Evolutionary conservation across 2,888 invertebrate species (phyloP), one percentile per base, ranked within the genome.

Genomic region (Drosophila neoperkinsi): DNA sequence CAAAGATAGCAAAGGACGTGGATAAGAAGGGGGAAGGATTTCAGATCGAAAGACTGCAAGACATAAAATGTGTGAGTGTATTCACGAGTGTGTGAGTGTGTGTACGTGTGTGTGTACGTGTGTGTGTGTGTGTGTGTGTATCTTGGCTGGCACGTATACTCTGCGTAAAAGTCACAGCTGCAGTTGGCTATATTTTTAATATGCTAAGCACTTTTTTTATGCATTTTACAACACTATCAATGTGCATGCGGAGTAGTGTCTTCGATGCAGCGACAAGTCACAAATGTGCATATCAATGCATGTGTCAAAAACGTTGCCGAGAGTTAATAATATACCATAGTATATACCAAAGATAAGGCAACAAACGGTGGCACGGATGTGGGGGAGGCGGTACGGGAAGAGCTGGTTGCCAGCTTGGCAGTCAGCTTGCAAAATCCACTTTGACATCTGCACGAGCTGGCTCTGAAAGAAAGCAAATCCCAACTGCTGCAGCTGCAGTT

Each of bases 161-260:
- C 33, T 60, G 56, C 69, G 49, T 53, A 31, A 67, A 51, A 68
- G 84, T 74, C 81, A 71, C 87, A 86, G 84, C 87, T 83, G 83
- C 83, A 84, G 70, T 86, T 74, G 74, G 84, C 81, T 69, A 84
- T 86, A 81, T 84, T 83, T 87, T 83, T 86, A 83, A 83, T 83
- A 83, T 83, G 83, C 87, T 83, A 86, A 83, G 83, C 83, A 84
- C 83, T 75, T 74, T 84, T 83, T 84, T 81, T 77, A 81, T 87
- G 76, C 84, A 79, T 86, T 81, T 83, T 87, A 84, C 87, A 87
- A 86, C 83, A 83, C 83, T 83, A 85, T 82, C 83, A 65, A 78
- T 74, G 75, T 34, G 76, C 53, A 63, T 56, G 67, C 57, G 50
- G n/a, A n/a, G 38, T n/a, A 50, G 57, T 50, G 56, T 43, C 74